Base-by-base conservation (phyloP, 2,113 vertebrate species). In the Hoplias malabaricus region DNA sequence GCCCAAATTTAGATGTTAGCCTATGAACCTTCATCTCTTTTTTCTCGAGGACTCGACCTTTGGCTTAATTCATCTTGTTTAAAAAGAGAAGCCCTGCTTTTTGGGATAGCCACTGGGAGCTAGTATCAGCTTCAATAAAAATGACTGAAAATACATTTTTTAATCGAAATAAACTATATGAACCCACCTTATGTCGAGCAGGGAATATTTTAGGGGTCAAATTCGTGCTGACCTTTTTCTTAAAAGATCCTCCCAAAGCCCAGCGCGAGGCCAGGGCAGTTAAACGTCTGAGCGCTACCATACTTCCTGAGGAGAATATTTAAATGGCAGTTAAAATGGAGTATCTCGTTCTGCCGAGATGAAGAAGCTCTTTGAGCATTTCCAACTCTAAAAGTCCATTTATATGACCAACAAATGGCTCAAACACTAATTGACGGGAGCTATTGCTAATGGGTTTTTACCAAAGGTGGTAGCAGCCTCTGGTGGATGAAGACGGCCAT, bases 271-370 rank as follows among this genome's bases (percentile, higher is more conserved):
- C 43, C 2, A 43, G 5, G 33, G 38, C 71, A 34, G 63, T 31
- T 38, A 82, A 34, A 53, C 10, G 25, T 48, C 42, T 62, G 19
- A 78, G 10, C 53, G 70, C 63, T 54, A 82, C 80, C 80, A 82
- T 82, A 43, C 19, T 38, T 13, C 31, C 1, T 23, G 19, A 61
- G 57, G 2, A 29, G 25, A 38, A 19, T 34, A 29, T 2, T 19
- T 34, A 21, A 73, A 48, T 2, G 16, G 29, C 6, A 27, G 25
- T 16, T 63, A 8, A 36, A 63, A 3, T 33, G 19, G n/a, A 61
- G 19, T 2, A 23, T 5, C 23, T 2, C 23, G 48, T 1, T 8
- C n/a, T 23, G 10, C 48, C 10, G 7, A 23, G 48, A 53, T 53
- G 48, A 48, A 19, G 43, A 19, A 23, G 48, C 21, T 53, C 48